Base-by-base conservation (phyloP, 2,888 invertebrate species). In the Chromoteleia sp. region DNA sequence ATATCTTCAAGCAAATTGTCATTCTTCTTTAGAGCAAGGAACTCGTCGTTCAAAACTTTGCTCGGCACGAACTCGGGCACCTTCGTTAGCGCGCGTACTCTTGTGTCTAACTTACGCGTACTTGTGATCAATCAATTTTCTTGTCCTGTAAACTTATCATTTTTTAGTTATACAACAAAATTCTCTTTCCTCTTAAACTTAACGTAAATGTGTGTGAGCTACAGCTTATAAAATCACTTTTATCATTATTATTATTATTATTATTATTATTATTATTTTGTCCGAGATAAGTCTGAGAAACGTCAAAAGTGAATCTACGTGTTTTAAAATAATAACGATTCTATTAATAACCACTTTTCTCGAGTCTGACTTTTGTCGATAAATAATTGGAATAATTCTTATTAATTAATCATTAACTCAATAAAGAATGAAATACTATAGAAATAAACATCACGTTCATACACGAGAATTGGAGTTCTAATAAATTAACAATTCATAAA, bases 91-190 rank as follows among this genome's bases (percentile, higher is more conserved):
- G 54, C 52, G 29, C 63, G 54, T 36, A 63, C 61, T 61, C 73
- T 54, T 36, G 52, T 73, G 61, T 73, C 73, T 63, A 73, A 41
- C 43, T 73, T 43, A 63, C 61, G 73, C 73, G 73, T 73, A 73
- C 73, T 73, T 54, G 73, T 54, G 73, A 73, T 73, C 73, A 73
- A 63, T 63, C 73, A 73, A 73, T 73, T 63, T 54, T 41, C 63
- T 63, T 73, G 71, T 59, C 73, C 61, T 29, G 12, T 43, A 21
- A 43, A 61, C 73, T 73, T 73, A 73, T 73, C 73, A 73, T 73
- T 73, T 73, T 73, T 73, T 73, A 43, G 50, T 61, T 73, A 48
- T 71, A 36, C 33, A 59, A 71, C 21, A 48, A 71, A 73, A 61
- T 61, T 61, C 43, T 39, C 50, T 17, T 43, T 43, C 5, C 52